These are phyloP conservation scores for Gobio gobio DNA, from an alignment of 2,113 vertebrate species.

Conservation along the genomic window DNA sequence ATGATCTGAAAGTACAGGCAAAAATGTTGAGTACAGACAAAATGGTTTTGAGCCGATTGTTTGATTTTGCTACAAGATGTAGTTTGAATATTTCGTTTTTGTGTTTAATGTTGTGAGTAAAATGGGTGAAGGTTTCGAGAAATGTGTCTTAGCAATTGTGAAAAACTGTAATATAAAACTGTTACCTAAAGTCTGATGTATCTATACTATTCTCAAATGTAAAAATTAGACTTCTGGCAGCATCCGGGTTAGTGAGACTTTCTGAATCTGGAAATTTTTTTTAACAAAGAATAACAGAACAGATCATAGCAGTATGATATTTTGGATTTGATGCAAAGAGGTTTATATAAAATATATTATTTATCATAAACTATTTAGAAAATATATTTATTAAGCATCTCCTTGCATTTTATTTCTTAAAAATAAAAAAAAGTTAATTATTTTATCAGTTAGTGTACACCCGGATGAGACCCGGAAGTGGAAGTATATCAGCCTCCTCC, in stretches of 20 bases:
- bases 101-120: no score
- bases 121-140: no score
- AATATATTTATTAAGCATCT: neutral
- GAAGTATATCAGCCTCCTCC: neutral
- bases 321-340: neutral
- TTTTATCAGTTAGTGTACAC: neutral
- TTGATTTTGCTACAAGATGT: no score
- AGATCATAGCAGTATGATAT: neutral
- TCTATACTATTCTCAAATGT: neutral
- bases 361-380: neutral
- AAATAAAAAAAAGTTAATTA: no score
- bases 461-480: neutral
- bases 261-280: neutral
- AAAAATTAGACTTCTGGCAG: neutral
- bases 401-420: no score
- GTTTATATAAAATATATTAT: no score
- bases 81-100: no score
- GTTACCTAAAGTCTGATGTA: neutral
- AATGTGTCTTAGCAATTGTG: no score
- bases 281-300: neutral
- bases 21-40: no score
- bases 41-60: no score
- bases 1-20: no score
- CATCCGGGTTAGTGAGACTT: neutral
- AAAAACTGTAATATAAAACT: neutral